Percentiles rank a stretch among this genome's conserved stretches.
Evolutionary conservation across 2,113 vertebrate genomes (phyloP).

Genomic region (Heterotilapia buettikoferi): DNA sequence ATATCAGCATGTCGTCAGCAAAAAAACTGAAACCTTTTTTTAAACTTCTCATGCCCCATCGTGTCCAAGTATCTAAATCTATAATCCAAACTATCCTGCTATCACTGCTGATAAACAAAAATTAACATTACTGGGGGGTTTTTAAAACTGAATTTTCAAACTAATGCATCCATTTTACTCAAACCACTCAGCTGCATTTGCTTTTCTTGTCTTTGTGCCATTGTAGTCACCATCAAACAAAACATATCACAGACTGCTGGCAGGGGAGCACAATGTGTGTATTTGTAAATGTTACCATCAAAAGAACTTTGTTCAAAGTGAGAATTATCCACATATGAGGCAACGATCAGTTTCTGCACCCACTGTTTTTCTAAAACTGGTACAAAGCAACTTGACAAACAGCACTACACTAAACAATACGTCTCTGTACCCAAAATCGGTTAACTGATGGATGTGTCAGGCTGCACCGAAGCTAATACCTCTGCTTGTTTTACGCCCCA

Average conservation of each 20-base stretch:
- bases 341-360: neutral
- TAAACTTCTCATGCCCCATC: neutral
- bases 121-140: fast-evolving
- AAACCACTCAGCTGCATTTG: neutral
- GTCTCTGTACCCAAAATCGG: neutral
- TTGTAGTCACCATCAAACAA: neutral
- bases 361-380: neutral
- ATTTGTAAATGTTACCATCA: neutral
- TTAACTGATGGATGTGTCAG: neutral
- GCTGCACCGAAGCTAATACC: neutral
- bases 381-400: neutral
- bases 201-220: neutral
- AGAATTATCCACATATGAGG: neutral
- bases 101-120: neutral
- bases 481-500: neutral
- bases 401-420: neutral
- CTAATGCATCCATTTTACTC: neutral
- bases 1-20: neutral
- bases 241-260: neutral
- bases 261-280: neutral
- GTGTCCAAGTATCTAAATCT: neutral
- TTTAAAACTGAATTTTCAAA: neutral
- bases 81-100: fast-evolving
- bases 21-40: neutral
- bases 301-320: neutral